Evolutionary conservation across 2,797 vertebrate species (phyloP).

Genomic region (Myotis myotis): DNA sequence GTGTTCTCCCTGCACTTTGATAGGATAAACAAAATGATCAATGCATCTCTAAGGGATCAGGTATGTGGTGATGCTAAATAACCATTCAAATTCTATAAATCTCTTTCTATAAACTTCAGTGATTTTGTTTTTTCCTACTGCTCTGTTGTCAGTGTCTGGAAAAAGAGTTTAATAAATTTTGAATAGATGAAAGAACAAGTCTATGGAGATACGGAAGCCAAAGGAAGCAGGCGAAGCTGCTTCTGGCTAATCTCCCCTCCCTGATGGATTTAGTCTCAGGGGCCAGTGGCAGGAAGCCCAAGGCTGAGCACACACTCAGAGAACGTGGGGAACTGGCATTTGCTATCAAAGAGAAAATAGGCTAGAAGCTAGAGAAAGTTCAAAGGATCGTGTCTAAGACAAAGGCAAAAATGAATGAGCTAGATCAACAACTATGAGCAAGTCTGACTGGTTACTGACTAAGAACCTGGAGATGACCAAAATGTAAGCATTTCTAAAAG

Average conservation of each 20-base stretch:
- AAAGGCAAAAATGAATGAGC: neutral
- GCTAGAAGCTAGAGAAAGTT: neutral
- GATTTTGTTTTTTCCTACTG: neutral
- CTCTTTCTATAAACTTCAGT: neutral
- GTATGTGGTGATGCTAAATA: neutral
- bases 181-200: neutral
- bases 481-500: neutral
- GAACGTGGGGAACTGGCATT: neutral
- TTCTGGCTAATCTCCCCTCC: neutral
- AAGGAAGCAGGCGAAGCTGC: neutral
- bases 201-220: neutral
- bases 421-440: neutral
- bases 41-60: neutral
- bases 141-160: neutral
- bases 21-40: neutral
- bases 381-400: neutral
- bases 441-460: neutral
- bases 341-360: neutral
- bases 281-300: neutral
- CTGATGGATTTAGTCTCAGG: neutral
- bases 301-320: neutral
- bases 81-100: neutral
- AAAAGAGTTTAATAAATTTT: neutral
- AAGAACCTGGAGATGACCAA: neutral
- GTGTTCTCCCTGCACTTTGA: neutral